These are phyloP conservation scores for Pao palembangensis DNA, from an alignment of 2,113 vertebrate species.

Conservation along the genomic window DNA sequence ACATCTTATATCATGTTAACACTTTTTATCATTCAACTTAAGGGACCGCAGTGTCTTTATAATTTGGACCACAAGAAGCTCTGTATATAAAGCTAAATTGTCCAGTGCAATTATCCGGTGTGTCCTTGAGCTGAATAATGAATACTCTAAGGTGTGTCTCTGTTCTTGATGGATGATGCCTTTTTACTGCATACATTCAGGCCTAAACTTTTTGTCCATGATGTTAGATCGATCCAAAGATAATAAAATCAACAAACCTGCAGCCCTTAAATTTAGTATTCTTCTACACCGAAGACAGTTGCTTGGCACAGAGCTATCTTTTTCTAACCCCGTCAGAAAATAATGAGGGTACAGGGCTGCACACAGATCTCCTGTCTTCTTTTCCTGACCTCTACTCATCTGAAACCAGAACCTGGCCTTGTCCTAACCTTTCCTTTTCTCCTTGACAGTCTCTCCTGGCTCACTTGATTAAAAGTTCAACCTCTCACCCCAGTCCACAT, in stretches of 20 bases:
- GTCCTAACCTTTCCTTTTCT: conserved; percentile 54
- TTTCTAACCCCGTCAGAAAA: conserved; percentile 48
- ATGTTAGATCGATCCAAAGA: conserved; percentile 5
- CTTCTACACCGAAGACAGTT: conserved; percentile 28
- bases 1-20: no score
- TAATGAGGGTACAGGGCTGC: conserved; percentile 54
- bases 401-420: conserved; percentile 36
- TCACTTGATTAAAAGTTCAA: conserved; percentile 70
- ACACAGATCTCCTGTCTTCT: conserved; percentile 45
- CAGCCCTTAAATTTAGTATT: conserved; percentile 28
- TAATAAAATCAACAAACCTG: conserved; percentile 10
- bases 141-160: not conserved
- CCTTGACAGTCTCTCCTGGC: conserved; percentile 58
- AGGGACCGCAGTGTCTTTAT: no score
- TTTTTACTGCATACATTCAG: not conserved
- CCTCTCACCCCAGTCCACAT: conserved; percentile 48
- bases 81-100: not conserved
- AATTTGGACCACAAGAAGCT: no score
- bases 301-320: conserved; percentile 35
- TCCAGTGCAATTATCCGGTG: not conserved
- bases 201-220: not conserved
- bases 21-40: no score
- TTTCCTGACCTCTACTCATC: conserved; percentile 44
- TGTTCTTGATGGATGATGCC: conserved; percentile 1
- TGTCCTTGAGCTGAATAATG: conserved; percentile 15